A percentile compares a stretch with the other conserved stretches of the same genome.
Conservation (phyloP, 2,888 invertebrate species). For the Andrena marginata region DNA sequence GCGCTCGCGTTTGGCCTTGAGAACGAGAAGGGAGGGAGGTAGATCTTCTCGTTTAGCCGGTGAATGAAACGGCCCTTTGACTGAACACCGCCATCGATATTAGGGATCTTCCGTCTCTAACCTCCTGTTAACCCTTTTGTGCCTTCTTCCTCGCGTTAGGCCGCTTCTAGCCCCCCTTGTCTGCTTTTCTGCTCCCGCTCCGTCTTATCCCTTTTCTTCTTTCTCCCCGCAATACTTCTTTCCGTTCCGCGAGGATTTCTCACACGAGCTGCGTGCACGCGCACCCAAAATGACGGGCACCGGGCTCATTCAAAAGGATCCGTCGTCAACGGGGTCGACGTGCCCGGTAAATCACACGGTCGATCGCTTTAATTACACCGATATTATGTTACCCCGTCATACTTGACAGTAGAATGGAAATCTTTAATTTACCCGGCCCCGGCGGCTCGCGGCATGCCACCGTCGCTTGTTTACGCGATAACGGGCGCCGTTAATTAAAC, state of each 20-base stretch:
- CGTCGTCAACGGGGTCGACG: constrained; percentile 42
- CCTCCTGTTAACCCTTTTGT: constrained; percentile 50
- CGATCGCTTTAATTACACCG: constrained; percentile 59
- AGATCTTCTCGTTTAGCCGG: constrained; percentile 59
- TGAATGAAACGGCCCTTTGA: constrained; percentile 65
- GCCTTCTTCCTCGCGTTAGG: constrained; percentile 38
- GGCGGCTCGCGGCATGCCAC: constrained; percentile 4
- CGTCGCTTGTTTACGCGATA: constrained; percentile 41
- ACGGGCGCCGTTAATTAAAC: constrained; percentile 46
- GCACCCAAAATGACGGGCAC: constrained; percentile 45
- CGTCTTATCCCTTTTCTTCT: neutral
- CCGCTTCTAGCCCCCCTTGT: constrained; percentile 34
- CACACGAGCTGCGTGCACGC: constrained; percentile 46
- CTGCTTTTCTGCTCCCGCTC: constrained; percentile 34
- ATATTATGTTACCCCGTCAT: constrained; percentile 50
- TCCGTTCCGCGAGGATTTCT: constrained; percentile 44
- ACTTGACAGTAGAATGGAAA: constrained; percentile 41
- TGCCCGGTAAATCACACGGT: constrained; percentile 49
- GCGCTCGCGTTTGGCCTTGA: constrained; percentile 55
- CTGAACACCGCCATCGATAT: constrained; percentile 63
- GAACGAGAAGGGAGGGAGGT: constrained; percentile 49
- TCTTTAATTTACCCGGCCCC: constrained; percentile 37
- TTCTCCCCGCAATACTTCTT: neutral
- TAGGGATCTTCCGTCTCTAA: constrained; percentile 62
- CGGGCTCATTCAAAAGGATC: constrained; percentile 54